These are phyloP conservation scores for Himalopsyche japonica DNA, from an alignment of 2,888 invertebrate genomes.

Conservation along the genomic window DNA sequence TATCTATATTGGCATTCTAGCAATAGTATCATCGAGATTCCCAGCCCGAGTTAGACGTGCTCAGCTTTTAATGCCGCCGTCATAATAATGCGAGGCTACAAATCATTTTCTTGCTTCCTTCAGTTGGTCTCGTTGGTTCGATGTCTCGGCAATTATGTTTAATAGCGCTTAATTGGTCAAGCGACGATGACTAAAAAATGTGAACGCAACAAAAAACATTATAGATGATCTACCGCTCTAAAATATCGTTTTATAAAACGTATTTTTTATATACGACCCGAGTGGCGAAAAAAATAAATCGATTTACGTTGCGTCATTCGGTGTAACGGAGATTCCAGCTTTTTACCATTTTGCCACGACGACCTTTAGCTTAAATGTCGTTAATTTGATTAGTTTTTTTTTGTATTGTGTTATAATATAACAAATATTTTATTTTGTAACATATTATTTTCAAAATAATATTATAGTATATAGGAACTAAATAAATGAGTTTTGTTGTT, in stretches of 20 bases:
- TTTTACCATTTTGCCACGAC: neutral
- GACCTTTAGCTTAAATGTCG: neutral
- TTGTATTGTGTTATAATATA: neutral
- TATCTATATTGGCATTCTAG: too few species aligned
- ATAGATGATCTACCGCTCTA: neutral
- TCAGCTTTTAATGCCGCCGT: neutral
- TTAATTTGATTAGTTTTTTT: neutral
- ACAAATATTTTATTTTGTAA: neutral
- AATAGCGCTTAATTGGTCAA: slow-evolving; percentile 36
- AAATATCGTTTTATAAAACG: neutral
- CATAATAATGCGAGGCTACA: neutral
- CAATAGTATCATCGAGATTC: neutral
- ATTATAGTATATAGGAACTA: too few species aligned
- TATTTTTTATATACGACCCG: neutral
- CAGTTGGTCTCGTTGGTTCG: slow-evolving; percentile 16
- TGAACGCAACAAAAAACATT: neutral
- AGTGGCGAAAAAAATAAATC: neutral
- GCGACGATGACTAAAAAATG: slow-evolving; percentile 5
- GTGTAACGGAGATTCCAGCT: neutral
- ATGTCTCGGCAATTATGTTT: slow-evolving; percentile 34
- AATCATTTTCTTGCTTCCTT: slow-evolving; percentile 23
- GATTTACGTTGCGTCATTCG: neutral
- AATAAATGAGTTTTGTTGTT: too few species aligned
- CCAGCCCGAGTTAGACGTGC: neutral
- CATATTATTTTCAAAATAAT: too few species aligned